Evolutionary conservation across 2,888 invertebrate species (phyloP), one percentile per base, ranked within the genome.

Genomic region (Pyrocoelia pectoralis): DNA sequence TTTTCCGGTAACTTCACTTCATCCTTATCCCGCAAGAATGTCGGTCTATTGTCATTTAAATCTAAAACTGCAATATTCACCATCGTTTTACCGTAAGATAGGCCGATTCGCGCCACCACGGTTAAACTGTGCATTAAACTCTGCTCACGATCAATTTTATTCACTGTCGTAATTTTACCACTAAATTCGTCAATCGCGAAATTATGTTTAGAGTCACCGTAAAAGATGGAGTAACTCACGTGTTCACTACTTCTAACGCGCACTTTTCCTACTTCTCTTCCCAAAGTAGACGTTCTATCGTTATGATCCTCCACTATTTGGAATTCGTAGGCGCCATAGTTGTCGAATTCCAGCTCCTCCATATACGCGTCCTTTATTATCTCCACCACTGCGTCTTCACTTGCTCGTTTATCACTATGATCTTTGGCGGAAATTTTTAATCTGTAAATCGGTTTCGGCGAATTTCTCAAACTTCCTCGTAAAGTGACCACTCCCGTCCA

Each of bases 1-100:
- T 96, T 94, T 83, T 97, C 97, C 12, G 89, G 86, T 61, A 97
- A 84, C 66, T 85, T 85, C 48, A 94, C 89, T 79, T 92, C 91
- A 76, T 94, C 93, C 74, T 88, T 89, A 68, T 91, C 92, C 74
- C 89, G 88, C 15, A 89, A 86, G 79, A 95, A 95, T 66, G 87
- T 84, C 2, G 98, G 98, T 58, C 90, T 88, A 79, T 97, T 96
- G 80, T 98, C 97, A 81, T 98, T 98, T 2, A 94, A 84, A 82
- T 98, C 97, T 40, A 89, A 81, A 3, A 98, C 86, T 1, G 89
- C 89, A 69, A 98, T 87, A 75, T 92, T 92, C 0, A 95, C 95
- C 28, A 83, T 85, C 4, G 91, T 91, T 74, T 90, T 88, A 3
- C 92, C 94, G 78, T 90, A 93, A 1, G 90, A 87, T 19, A 90